These are phyloP conservation scores for Zapus hudsonius DNA, from an alignment of 2,113 vertebrate genomes.

Conservation along the genomic window DNA sequence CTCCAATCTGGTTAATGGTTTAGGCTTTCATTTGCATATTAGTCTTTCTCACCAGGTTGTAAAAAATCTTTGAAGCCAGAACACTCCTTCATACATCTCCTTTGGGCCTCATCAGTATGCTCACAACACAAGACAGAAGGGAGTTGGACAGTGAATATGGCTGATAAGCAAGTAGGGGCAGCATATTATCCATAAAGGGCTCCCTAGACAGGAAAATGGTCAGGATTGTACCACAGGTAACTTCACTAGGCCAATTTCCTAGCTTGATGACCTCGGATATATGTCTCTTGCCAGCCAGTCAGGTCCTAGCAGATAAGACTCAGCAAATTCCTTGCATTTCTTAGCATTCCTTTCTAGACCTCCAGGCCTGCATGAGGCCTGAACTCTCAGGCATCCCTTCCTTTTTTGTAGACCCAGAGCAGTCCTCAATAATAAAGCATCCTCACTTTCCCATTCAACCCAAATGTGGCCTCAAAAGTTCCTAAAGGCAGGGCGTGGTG, in stretches of 20 bases:
- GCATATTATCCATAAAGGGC: neutral
- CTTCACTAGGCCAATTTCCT: neutral
- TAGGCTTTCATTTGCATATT: neutral
- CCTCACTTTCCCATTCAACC: neutral
- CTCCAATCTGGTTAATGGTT: neutral
- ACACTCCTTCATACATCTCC: neutral
- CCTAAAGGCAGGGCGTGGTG: no score
- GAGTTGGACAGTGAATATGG: neutral
- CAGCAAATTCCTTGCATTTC: slow-evolving; percentile 50
- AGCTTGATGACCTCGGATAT: slow-evolving; percentile 57
- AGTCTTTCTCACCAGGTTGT: neutral
- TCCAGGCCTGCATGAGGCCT: neutral
- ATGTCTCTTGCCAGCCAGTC: slow-evolving; percentile 16
- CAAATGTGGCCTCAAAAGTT: neutral
- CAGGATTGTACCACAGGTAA: neutral
- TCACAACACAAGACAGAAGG: neutral
- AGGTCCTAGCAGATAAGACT: slow-evolving; percentile 33
- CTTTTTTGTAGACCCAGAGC: neutral
- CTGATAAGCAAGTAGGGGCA: neutral
- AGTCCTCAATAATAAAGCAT: neutral
- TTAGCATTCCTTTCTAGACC: slow-evolving; percentile 1
- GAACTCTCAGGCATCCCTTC: neutral
- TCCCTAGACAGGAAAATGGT: neutral
- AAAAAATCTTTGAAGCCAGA: neutral
- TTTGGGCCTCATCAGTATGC: neutral